Percentiles rank a stretch among this genome's conserved stretches.
These are phyloP conservation scores for Leptocoma aspasia DNA, from an alignment of 2,113 vertebrate species.

Conservation along the genomic window DNA sequence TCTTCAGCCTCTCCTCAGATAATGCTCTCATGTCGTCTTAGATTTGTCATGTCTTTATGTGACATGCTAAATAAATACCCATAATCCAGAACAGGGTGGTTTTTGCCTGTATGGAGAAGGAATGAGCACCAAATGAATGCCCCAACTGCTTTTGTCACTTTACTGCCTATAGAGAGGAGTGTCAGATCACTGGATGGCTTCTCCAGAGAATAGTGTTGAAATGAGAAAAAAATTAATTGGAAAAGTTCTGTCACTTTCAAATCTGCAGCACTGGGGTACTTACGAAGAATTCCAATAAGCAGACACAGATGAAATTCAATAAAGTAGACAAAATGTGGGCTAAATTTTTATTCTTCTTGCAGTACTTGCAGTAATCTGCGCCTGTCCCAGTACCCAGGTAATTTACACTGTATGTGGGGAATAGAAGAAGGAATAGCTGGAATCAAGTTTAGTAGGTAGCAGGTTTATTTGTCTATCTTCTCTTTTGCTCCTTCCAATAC, in stretches of 20 bases:
- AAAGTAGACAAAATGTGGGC: neutral
- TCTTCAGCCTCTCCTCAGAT: neutral
- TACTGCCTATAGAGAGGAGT: neutral
- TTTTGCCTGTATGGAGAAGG: neutral
- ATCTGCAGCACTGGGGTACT: neutral
- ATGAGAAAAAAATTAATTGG: neutral
- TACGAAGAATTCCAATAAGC: neutral
- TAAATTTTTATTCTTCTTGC: neutral
- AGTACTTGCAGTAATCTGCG: neutral
- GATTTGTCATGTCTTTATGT: neutral
- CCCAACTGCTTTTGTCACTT: neutral
- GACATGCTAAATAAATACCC: neutral
- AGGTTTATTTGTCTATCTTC: conserved; percentile 17
- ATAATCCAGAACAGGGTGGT: neutral
- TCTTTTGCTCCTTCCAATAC: neutral
- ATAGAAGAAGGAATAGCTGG: neutral
- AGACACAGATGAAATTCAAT: neutral
- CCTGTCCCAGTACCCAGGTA: neutral
- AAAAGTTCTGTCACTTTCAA: neutral
- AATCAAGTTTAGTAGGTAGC: neutral
- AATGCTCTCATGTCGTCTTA: neutral
- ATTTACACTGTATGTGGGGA: neutral
- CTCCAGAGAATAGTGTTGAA: neutral
- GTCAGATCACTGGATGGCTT: neutral
- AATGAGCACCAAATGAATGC: neutral